These are phyloP conservation scores for Dromococcyx pavoninus DNA, from an alignment of 2,797 vertebrate genomes.

Conservation along the genomic window DNA sequence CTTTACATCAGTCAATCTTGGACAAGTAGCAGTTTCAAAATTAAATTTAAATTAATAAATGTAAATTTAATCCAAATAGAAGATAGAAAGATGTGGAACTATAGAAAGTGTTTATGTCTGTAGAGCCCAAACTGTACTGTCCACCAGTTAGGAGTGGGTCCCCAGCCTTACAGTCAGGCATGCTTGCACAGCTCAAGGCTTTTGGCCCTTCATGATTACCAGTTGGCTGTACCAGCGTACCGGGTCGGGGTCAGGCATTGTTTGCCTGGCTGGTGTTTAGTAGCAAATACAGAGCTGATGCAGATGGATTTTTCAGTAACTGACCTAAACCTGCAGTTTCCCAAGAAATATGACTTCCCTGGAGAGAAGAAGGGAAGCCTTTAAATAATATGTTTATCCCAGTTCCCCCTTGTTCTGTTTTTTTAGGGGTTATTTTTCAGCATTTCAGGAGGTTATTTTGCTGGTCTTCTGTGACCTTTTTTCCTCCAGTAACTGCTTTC, in stretches of 20 bases:
- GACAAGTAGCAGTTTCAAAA: background rate
- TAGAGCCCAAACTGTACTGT: background rate
- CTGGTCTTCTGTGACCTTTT: background rate
- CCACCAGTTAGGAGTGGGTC: background rate
- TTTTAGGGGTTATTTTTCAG: background rate
- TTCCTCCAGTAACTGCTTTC: background rate
- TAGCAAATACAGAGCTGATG: background rate
- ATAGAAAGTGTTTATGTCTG: background rate
- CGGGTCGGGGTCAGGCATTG: background rate
- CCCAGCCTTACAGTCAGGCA: background rate
- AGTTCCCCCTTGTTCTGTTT: background rate
- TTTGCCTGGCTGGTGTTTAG: background rate
- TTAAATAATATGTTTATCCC: background rate
- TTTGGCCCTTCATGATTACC: background rate
- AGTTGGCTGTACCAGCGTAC: background rate
- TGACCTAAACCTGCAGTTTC: background rate
- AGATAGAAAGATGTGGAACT: background rate
- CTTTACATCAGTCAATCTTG: background rate
- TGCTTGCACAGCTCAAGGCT: background rate
- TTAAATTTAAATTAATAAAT: background rate
- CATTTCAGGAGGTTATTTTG: background rate
- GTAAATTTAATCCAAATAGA: background rate
- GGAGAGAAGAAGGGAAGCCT: background rate
- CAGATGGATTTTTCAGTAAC: background rate
- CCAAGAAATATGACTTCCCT: background rate